These are phyloP conservation scores for Aspidapion aeneum DNA, from an alignment of 2,888 invertebrate genomes.

Conservation along the genomic window DNA sequence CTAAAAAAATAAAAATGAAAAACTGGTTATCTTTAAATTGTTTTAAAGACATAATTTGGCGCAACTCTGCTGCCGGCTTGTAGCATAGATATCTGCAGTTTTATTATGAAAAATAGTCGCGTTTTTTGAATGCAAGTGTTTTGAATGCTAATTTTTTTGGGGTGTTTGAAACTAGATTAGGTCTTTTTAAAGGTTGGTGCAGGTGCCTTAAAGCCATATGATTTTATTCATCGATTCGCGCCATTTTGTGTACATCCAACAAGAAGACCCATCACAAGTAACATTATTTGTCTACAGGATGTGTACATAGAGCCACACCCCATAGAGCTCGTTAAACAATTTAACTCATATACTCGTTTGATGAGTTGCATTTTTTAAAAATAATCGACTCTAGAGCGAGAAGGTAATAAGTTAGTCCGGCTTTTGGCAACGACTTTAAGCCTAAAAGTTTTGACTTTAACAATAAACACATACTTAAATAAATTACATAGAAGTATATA, in stretches of 20 bases:
- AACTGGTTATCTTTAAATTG: neutral
- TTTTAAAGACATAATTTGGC: conserved; percentile 13
- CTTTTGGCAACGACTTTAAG: no score
- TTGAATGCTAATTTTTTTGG: conserved; percentile 40
- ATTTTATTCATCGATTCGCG: conserved; percentile 29
- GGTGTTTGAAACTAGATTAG: conserved; percentile 30
- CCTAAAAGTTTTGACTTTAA: no score
- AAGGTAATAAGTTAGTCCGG: no score
- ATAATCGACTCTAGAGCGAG: no score
- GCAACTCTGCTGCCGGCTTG: conserved; percentile 43
- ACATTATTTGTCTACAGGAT: no score
- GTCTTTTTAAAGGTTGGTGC: conserved; percentile 36
- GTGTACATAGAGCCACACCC: no score
- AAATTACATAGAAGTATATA: no score
- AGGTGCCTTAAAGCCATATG: conserved; percentile 42
- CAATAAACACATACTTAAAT: no score
- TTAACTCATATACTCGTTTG: no score
- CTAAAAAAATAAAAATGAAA: neutral
- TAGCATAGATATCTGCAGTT: conserved; percentile 35
- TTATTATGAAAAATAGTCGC: conserved; percentile 25
- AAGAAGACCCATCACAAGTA: no score
- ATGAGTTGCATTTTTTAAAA: no score
- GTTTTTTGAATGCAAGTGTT: conserved; percentile 40
- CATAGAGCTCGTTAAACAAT: no score
- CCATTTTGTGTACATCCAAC: conserved; percentile 18